Conservation (phyloP, 1,140 invertebrate species). For the Drosophila elegans region DNA sequence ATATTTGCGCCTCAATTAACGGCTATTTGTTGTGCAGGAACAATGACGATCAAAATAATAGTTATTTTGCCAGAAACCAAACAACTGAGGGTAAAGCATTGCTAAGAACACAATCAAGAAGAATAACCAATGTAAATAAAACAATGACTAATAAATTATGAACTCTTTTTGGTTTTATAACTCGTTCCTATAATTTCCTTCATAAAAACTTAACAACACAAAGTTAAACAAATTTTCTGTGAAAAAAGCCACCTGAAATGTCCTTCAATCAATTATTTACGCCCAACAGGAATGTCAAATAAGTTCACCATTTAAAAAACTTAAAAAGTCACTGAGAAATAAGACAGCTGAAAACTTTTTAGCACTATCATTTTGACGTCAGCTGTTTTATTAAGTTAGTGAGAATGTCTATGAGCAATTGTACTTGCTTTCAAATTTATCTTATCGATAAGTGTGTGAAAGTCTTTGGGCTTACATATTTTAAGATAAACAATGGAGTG, state of each 20-base stretch:
- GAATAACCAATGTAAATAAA: too few relatives aligned
- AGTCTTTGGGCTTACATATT: slow-evolving; percentile 31
- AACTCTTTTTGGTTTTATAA: too few relatives aligned
- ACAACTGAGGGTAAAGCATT: too few relatives aligned
- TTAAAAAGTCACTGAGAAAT: background rate
- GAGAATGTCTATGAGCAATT: slow-evolving; percentile 5
- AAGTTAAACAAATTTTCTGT: too few relatives aligned
- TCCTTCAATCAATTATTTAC: background rate
- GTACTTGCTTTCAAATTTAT: slow-evolving; percentile 35
- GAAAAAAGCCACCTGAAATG: background rate
- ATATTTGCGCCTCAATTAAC: slow-evolving; percentile 56
- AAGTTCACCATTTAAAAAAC: background rate
- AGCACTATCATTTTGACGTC: background rate
- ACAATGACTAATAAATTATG: too few relatives aligned
- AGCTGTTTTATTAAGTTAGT: background rate
- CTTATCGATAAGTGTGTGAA: slow-evolving; percentile 49
- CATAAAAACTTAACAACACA: too few relatives aligned
- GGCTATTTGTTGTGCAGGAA: slow-evolving; percentile 36
- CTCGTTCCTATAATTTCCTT: too few relatives aligned
- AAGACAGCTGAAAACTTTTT: background rate
- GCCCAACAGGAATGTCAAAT: background rate
- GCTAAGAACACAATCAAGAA: too few relatives aligned
- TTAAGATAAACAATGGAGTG: slow-evolving; percentile 40
- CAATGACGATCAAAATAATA: slow-evolving; percentile 1
- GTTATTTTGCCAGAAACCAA: background rate